Evolutionary conservation across 2,797 vertebrate genomes (phyloP).

Genomic region (Dryobates pubescens): DNA sequence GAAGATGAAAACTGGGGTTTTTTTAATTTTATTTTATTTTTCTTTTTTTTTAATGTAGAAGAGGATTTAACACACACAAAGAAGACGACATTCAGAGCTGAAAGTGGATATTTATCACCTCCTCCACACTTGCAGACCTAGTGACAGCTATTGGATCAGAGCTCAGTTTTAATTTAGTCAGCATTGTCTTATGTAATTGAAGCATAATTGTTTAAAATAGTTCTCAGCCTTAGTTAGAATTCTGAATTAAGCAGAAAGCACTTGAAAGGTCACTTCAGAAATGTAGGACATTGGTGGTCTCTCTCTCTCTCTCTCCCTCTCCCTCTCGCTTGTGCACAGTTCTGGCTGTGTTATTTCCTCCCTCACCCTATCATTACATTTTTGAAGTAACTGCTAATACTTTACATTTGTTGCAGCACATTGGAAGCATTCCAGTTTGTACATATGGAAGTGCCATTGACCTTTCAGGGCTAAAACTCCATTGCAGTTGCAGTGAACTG

Average conservation of each 20-base stretch:
- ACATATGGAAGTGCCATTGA: background rate
- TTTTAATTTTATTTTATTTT: background rate
- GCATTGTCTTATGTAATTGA: slow-evolving; percentile 57
- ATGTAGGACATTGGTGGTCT: background rate
- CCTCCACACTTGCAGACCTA: slow-evolving; percentile 53
- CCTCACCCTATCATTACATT: background rate
- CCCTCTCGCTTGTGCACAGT: background rate
- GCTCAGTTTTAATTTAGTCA: slow-evolving; percentile 46
- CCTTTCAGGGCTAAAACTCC: background rate
- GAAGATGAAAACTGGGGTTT: background rate
- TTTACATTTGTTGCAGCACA: background rate
- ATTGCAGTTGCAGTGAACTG: background rate
- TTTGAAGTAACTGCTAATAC: background rate
- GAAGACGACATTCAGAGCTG: slow-evolving; percentile 32
- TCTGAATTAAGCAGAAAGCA: slow-evolving; percentile 13
- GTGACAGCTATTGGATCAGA: slow-evolving; percentile 44
- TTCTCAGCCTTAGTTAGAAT: slow-evolving; percentile 27
- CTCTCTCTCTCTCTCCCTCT: background rate
- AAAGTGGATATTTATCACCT: slow-evolving; percentile 52
- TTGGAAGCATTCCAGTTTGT: background rate
- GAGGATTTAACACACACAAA: slow-evolving; percentile 4
- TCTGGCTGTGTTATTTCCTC: background rate
- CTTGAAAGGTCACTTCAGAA: background rate
- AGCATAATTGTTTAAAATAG: slow-evolving; percentile 17
- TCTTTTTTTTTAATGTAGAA: background rate